Base-by-base conservation (phyloP, 2,113 vertebrate species). In the Callopanchax toddi region DNA sequence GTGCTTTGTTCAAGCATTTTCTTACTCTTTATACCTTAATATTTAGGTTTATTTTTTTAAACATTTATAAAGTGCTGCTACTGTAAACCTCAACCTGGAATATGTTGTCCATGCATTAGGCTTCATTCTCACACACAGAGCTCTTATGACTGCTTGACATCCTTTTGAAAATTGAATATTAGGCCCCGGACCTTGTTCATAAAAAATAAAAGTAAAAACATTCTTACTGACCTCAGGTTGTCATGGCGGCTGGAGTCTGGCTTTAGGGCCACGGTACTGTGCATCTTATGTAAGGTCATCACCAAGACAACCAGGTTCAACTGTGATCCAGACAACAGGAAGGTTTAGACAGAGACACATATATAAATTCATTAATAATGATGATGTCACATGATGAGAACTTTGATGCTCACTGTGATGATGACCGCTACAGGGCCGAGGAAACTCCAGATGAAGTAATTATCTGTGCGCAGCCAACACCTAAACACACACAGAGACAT, bases 361-460 rank as follows among this genome's bases (percentile, higher is more conserved):
- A 23, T 29, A 0, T 20, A n/a, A n/a, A 16, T 23, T 59, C 7
- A 60, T 26, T 37, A n/a, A n/a, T n/a, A n/a, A n/a, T n/a, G n/a
- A n/a, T n/a, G n/a, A n/a, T n/a, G n/a, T n/a, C n/a, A n/a, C n/a
- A n/a, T n/a, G n/a, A n/a, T n/a, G n/a, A n/a, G n/a, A n/a, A n/a
- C n/a, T n/a, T 43, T 12, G 48, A 46, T 1, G 86, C 93, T 93
- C 68, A 97, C 96, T 89, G 94, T 93, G n/a, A 97, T 95, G 54
- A 97, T 86, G 23, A 94, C 93, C 42, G 92, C 95, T 5, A 95
- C 95, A 0, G 96, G 96, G 25, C 95, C 96, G 0, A 97, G 95
- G 84, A 97, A 97, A 58, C 95, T 96, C 95, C 94, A 97, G 84
- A 97, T 96, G 82, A 97, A 97, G 61, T 95, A 95, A 68, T 95